Base-by-base conservation (phyloP, 2,113 vertebrate species). In the Leptobrachium ailaonicum region DNA sequence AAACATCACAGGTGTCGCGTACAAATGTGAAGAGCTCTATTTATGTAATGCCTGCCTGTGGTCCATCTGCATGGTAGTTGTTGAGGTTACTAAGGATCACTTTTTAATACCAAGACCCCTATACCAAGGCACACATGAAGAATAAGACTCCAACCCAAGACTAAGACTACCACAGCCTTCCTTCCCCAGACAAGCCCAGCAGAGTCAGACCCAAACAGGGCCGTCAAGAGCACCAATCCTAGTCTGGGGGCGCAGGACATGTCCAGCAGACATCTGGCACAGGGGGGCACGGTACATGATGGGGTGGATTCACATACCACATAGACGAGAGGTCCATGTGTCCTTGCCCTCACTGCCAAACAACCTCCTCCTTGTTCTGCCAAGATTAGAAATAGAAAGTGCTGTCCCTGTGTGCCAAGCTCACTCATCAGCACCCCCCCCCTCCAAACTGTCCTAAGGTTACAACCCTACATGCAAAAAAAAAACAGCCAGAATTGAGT, bases 201-300 rank as follows among this genome's bases (percentile, higher is more conserved):
- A 13, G 47, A 53, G 64, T n/a, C 50, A 45, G 56, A 43, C 47
- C 9, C 12, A 20, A 41, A 13, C 64, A 71, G 8, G 60, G n/a
- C 58, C 20, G 66, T 14, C 10, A 66, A 50, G 72, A 70, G 73
- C 77, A 79, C n/a, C 70, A 79, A 73, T 73, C 67, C 77, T 66
- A 32, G 50, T 41, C n/a, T n/a, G n/a, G n/a, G 70, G 77, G 76
- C 20, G 42, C 62, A 73, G n/a, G 77, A 79, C 77, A 79, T n/a
- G 77, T n/a, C 77, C 77, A 54, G 45, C 70, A n/a, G n/a, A 79
- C 77, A 79, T 79, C 68, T 71, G 69, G 66, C 41, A 62, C n/a
- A 62, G 4, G 76, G n/a, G 69, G 60, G 40, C 62, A 64, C 67
- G 63, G 73, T 79, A 70, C 66, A 79, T 79, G 68, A 66, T n/a